Base-by-base conservation (phyloP, 1,140 invertebrate genomes). In the Drosophila tsacasi region DNA sequence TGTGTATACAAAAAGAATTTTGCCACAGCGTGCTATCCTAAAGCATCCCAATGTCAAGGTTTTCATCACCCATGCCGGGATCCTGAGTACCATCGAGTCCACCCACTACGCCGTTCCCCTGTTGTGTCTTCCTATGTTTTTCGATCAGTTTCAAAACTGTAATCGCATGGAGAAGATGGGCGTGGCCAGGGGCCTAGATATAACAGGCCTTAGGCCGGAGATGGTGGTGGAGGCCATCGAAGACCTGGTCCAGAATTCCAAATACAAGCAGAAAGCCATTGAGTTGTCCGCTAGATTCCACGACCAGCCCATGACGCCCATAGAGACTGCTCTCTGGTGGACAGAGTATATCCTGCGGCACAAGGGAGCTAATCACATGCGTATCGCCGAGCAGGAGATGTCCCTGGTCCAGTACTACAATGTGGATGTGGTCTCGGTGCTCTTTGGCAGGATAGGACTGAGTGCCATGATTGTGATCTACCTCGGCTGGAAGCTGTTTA, bases 291-390 rank as follows among this genome's bases (percentile, higher is more conserved):
- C 62, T 30, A 78, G 93, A 23, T 95, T 95, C 61, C 93, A 83
- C 37, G 95, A 95, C 79, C 92, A 94, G 42, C 95, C 95, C 1
- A 79, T 94, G 74, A 84, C 91, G 4, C 93, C 95, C 1, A 71
- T 95, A 42, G 94, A 95, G 12, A 94, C 93, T 0, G 94, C 95
- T 1, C 85, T 95, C 19, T 95, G 94, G 91, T 96, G 95, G 95
- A 94, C 94, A 0, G 95, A 96, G 77, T 95, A 95, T 69, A 93
- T 95, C 78, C 83, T 64, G 65, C 89, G 90, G 1, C 78, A 92
- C 46, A 75, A 81, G 1, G 81, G 83, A 12, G 94, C 94, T 5
- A 74, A 81, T 8, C 92, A 94, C 67, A 90, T 94, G 61, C 91
- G 93, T 0, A 89, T 94, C 19, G 85, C 93, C n/a, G 87, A 92